Evolutionary conservation across 2,113 vertebrate species (phyloP).

Genomic region (Trochalopteron elliotii): DNA sequence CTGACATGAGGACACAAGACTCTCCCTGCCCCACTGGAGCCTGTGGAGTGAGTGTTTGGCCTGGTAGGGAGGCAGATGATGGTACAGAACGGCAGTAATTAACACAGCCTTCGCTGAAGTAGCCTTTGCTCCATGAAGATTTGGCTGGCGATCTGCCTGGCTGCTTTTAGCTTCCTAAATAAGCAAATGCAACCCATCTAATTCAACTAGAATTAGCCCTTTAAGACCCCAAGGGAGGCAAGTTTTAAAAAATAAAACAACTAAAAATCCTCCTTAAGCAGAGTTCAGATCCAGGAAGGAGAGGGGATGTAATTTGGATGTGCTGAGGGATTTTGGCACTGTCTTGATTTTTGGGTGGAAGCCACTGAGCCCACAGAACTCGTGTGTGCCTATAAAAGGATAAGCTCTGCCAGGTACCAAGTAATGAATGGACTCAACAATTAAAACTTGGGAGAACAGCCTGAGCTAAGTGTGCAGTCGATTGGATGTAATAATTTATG

Average conservation of each 20-base stretch:
- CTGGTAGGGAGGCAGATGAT: background rate
- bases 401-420: background rate
- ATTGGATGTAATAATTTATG: background rate
- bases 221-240: background rate
- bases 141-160: background rate
- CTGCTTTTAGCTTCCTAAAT: background rate
- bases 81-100: background rate
- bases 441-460: background rate
- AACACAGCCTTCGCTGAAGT: accelerated
- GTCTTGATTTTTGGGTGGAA: background rate
- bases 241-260: background rate
- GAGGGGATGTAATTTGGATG: background rate
- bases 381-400: background rate
- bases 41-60: background rate
- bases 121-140: background rate
- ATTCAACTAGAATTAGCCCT: background rate
- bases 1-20: background rate
- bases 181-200: background rate
- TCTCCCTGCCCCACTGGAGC: background rate
- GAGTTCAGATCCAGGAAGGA: background rate
- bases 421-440: background rate
- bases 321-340: background rate
- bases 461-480: background rate
- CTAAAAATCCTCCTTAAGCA: background rate
- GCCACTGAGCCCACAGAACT: background rate